These are phyloP conservation scores for Harpalus rubripes DNA, from an alignment of 2,888 invertebrate species.

Conservation along the genomic window DNA sequence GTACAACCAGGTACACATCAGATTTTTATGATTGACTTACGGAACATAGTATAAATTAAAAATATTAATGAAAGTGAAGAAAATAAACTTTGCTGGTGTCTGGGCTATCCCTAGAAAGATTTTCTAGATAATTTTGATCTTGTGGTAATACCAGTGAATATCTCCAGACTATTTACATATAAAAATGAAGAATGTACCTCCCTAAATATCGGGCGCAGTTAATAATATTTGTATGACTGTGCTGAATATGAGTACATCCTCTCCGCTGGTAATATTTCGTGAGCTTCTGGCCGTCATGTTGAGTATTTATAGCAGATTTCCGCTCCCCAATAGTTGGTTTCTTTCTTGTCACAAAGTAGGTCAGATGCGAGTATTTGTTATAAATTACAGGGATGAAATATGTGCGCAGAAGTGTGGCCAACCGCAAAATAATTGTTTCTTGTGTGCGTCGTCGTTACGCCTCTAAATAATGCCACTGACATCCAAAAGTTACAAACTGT, in stretches of 20 bases:
- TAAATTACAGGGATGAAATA: constrained; percentile 47
- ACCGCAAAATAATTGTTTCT: constrained; percentile 60
- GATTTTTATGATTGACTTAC: no score
- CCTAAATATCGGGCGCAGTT: background rate
- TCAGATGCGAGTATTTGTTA: constrained; percentile 26
- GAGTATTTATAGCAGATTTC: constrained; percentile 12
- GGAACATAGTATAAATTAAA: no score
- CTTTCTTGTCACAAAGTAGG: constrained; percentile 29
- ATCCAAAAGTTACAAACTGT: constrained; percentile 13
- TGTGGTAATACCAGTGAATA: no score
- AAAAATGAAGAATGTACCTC: no score
- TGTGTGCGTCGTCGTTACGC: constrained; percentile 31
- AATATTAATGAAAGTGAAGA: no score
- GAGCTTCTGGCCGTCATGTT: background rate
- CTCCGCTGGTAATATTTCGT: background rate
- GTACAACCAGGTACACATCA: no score
- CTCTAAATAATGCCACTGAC: constrained; percentile 44
- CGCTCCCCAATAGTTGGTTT: constrained; percentile 14
- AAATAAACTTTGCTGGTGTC: no score
- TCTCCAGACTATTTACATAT: no score
- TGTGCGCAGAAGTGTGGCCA: constrained; percentile 34
- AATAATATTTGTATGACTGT: background rate
- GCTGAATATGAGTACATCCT: background rate
- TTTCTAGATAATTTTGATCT: no score
- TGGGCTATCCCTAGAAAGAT: no score